These are phyloP conservation scores for Euura saliciscinereae DNA, from an alignment of 1,140 invertebrate species.

Conservation along the genomic window DNA sequence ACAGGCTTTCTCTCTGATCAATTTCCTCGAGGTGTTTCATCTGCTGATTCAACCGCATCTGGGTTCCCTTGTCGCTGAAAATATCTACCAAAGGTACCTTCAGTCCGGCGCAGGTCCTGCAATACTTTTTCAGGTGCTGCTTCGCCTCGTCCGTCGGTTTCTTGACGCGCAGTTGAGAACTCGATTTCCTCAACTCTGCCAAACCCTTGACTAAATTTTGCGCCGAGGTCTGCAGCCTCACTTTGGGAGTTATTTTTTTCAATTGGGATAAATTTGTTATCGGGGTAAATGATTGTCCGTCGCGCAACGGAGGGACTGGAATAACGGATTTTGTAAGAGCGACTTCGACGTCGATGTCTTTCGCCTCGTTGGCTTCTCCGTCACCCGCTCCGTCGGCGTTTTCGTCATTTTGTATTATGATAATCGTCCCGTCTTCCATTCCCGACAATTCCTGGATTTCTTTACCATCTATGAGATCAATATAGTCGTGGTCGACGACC, in stretches of 20 bases:
- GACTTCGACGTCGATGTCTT: too few species aligned
- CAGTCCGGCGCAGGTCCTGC: conserved; percentile 53
- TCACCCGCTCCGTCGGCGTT: neutral
- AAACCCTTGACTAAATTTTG: conserved; percentile 31
- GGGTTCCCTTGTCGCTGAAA: conserved; percentile 52
- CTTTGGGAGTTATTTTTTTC: conserved; percentile 50
- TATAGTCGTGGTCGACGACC: neutral
- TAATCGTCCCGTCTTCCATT: neutral
- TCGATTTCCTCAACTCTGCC: conserved; percentile 39
- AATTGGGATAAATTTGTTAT: conserved; percentile 53
- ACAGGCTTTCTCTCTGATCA: conserved; percentile 42
- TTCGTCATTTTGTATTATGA: neutral
- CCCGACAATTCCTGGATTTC: neutral
- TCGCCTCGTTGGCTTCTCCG: neutral
- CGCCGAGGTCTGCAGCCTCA: conserved; percentile 44
- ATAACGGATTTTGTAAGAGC: neutral
- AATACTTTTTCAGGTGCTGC: conserved; percentile 49
- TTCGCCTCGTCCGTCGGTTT: conserved; percentile 29
- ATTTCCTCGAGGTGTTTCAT: conserved; percentile 54
- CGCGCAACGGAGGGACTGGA: neutral
- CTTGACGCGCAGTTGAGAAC: conserved; percentile 21
- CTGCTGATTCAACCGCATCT: conserved; percentile 54
- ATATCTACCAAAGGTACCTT: conserved; percentile 55
- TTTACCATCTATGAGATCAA: neutral
- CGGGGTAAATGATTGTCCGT: conserved; percentile 40